Percentiles rank a stretch among this genome's conserved stretches.
Conservation (phyloP, 2,797 vertebrate species). For the Lacerta agilis region DNA sequence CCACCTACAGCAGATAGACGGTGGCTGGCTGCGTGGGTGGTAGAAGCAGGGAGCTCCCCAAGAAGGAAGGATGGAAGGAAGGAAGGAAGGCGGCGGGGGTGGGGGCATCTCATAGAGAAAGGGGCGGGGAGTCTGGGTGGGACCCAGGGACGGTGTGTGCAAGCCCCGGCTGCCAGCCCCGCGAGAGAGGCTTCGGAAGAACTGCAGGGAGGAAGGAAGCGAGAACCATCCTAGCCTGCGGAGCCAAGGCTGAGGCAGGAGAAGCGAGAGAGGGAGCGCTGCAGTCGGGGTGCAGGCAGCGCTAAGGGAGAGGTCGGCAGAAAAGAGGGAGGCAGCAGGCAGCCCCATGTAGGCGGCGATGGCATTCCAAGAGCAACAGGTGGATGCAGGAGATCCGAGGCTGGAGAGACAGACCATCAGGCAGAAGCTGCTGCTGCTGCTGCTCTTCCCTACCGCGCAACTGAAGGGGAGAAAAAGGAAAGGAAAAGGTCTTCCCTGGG, state of each 20-base stretch:
- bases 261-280: background rate
- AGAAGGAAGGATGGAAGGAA: background rate
- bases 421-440: no score
- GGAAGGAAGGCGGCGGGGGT: background rate
- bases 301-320: background rate
- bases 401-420: background rate
- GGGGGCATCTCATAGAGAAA: background rate
- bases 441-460: background rate
- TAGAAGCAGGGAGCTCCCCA: slow-evolving; percentile 37
- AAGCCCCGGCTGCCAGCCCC: background rate
- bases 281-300: background rate
- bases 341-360: background rate
- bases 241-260: background rate
- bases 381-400: background rate
- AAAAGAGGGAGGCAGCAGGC: no score
- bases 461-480: background rate
- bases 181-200: background rate
- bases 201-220: background rate
- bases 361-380: background rate
- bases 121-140: background rate
- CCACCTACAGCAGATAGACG: background rate
- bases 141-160: background rate
- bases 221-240: background rate
- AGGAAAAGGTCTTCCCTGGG: slow-evolving; percentile 43
- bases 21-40: slow-evolving; percentile 19